phyloP scores from a whole-genome alignment of 2,113 vertebrate genomes.

The Buteo buteo region DNA sequence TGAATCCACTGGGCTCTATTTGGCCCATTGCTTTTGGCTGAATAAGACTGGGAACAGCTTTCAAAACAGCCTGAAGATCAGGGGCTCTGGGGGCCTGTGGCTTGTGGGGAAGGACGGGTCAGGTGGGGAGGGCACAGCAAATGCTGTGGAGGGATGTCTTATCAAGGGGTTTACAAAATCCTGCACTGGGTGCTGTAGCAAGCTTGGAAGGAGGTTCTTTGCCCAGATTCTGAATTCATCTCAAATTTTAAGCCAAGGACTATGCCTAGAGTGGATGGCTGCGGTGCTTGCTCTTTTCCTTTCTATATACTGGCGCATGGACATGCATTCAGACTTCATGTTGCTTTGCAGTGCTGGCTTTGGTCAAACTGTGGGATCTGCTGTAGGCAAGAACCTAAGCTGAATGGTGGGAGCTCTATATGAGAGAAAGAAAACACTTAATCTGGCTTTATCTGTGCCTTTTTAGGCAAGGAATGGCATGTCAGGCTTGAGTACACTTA shows the following conservation, averaged over 20 bases:
- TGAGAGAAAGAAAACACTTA: not conserved
- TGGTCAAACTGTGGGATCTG: not conserved
- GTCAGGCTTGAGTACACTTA: not conserved
- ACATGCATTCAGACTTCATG: not conserved
- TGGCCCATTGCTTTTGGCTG: not conserved
- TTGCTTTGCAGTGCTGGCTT: not conserved
- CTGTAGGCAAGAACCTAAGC: not conserved
- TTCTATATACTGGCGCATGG: not conserved
- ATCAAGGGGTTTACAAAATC: not conserved
- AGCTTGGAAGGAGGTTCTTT: not conserved
- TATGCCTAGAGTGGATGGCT: not conserved
- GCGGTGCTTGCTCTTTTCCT: not conserved
- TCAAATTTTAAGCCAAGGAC: not conserved
- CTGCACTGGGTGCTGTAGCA: not conserved
- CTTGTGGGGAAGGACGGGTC: not conserved
- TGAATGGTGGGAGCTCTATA: not conserved
- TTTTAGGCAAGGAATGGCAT: not conserved
- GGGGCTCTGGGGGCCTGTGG: not conserved
- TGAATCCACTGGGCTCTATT: not conserved
- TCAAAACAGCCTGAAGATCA: not conserved
- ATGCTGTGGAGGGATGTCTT: not conserved
- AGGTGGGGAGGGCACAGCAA: fast-evolving
- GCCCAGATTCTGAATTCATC: not conserved
- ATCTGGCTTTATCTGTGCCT: not conserved
- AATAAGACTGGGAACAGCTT: not conserved